phyloP scores from a whole-genome alignment of 2,888 invertebrate species.

The Girardia tigrina region DNA sequence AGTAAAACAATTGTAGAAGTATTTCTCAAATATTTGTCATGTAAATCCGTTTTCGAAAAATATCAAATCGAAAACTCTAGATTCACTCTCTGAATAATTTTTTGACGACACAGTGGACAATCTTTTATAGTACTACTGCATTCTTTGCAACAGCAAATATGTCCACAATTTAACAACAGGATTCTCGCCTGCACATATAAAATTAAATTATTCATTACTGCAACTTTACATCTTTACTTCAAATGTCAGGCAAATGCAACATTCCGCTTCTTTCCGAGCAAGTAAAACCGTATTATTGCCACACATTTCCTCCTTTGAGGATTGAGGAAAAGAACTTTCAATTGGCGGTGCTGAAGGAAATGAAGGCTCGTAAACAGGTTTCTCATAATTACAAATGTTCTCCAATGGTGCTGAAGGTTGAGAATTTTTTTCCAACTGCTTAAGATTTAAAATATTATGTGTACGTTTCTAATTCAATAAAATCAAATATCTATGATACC shows the following conservation, averaged over 20 bases:
- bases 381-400: too few relatives aligned
- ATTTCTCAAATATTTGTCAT: too few relatives aligned
- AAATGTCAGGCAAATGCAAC: slow-evolving; percentile 69
- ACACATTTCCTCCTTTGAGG: too few relatives aligned
- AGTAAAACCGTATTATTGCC: slow-evolving; percentile 38
- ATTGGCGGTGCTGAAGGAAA: background rate
- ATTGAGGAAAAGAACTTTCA: background rate
- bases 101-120: slow-evolving; percentile 68
- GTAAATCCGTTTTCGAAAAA: too few relatives aligned
- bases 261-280: slow-evolving; percentile 55
- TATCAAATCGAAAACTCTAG: slow-evolving; percentile 37
- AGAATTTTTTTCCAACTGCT: background rate
- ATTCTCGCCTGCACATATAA: slow-evolving; percentile 58
- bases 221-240: slow-evolving; percentile 51
- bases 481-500: too few relatives aligned
- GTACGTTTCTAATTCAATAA: too few relatives aligned
- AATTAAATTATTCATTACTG: slow-evolving; percentile 28
- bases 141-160: slow-evolving; percentile 65
- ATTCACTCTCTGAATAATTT: slow-evolving; percentile 52
- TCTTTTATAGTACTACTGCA: slow-evolving; percentile 58
- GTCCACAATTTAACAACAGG: slow-evolving; percentile 73
- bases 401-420: background rate
- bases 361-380: background rate
- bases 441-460: too few relatives aligned
- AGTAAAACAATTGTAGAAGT: too few relatives aligned